Percentiles rank a stretch among this genome's conserved stretches.
These are phyloP conservation scores for Tipula vernalis DNA, from an alignment of 2,888 invertebrate species.

Conservation along the genomic window DNA sequence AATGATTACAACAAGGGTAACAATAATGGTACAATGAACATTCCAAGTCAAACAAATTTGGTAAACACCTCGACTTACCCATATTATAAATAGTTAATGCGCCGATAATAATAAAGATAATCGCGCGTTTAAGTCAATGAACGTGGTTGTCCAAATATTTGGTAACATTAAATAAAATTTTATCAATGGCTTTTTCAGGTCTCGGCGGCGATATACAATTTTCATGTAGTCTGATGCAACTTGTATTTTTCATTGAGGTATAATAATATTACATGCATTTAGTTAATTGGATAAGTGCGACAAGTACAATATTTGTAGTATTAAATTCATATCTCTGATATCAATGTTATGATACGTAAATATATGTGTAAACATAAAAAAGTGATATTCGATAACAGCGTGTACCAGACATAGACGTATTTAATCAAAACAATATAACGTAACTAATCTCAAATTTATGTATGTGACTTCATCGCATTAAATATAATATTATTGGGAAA, in stretches of 20 bases:
- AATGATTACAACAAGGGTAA: no score
- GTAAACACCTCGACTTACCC: neutral
- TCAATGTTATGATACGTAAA: neutral
- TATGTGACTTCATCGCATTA: neutral
- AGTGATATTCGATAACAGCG: neutral
- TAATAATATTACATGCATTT: neutral
- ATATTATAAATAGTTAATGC: neutral
- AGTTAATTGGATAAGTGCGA: neutral
- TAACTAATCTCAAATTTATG: neutral
- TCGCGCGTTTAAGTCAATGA: neutral
- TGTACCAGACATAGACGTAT: neutral
- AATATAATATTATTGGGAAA: neutral
- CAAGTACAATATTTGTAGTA: neutral
- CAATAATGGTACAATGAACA: no score
- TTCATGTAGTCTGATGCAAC: neutral
- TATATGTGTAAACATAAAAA: neutral
- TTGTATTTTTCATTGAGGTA: neutral
- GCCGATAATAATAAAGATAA: neutral
- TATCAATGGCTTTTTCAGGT: neutral
- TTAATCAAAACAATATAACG: neutral
- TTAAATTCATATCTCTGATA: neutral
- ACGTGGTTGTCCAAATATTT: neutral
- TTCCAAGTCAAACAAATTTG: no score
- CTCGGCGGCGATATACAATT: neutral
- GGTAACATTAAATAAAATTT: neutral